Evolutionary conservation across 1,140 invertebrate species (phyloP), one percentile per base, ranked within the genome.

Genomic region (Triops cancriformis): DNA sequence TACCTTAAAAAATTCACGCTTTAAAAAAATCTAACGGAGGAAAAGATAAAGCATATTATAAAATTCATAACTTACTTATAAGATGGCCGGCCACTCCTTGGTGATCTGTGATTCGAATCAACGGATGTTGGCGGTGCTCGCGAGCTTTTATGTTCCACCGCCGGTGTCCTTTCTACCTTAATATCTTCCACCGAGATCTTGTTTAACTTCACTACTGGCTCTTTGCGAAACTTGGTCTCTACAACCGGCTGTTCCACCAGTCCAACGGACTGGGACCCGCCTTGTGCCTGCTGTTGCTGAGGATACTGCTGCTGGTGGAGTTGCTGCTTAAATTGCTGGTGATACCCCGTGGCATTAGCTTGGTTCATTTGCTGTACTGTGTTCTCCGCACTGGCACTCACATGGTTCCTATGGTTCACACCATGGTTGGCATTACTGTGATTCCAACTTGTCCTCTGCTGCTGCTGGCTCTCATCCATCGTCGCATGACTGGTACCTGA

Each of bases 181-280:
- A 23, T 14, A 23, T 23, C 14, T 64, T 64, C 51, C 7, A n/a
- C 51, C 51, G 51, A 64, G 51, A 64, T 64, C 51, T 64, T 64
- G 18, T 10, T 64, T 18, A 64, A n/a, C 51, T 23, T 64, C 75
- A 82, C 78, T 64, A 82, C 79, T 72, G 81, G 81, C 79, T 82
- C 75, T 76, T 81, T 81, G 77, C 78, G 80, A 37, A 31, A 77
- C 37, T 72, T 72, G 23, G 23, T 14, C 10, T n/a, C 26, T 27
- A 79, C 28, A 27, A 31, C 26, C 76, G 14, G 31, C 5, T 37
- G 31, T 7, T 77, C 37, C 5, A 78, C 26, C 26, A 9, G 26
- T 43, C 18, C 4, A 6, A 74, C 31, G 23, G 42, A 51, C 72
- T 28, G 14, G 26, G 43, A 28, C 14, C 28, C 72, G 12, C 26